These are phyloP conservation scores for Apodemia mormo DNA, from an alignment of 2,888 invertebrate genomes.

Conservation along the genomic window DNA sequence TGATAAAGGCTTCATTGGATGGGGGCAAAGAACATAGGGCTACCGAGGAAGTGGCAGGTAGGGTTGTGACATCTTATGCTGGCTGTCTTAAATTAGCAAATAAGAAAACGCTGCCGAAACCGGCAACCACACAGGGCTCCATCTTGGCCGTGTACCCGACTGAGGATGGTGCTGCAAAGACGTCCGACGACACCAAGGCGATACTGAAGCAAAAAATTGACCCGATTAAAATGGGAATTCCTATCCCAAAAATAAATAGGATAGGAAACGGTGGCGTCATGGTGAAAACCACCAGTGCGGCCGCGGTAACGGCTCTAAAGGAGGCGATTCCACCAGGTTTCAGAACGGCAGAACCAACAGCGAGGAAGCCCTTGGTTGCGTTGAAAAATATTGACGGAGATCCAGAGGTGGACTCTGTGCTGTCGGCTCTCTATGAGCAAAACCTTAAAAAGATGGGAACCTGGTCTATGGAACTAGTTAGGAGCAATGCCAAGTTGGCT, in stretches of 20 bases:
- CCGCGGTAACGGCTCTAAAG: not conserved
- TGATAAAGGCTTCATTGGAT: not conserved
- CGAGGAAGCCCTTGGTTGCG: not conserved
- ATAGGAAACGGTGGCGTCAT: not conserved
- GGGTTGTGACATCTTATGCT: not conserved
- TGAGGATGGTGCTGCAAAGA: too few relatives aligned
- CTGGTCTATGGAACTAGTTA: too few relatives aligned
- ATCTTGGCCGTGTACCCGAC: too few relatives aligned
- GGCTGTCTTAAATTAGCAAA: not conserved
- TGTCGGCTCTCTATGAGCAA: not conserved
- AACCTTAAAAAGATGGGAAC: too few relatives aligned
- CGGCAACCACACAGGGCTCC: not conserved
- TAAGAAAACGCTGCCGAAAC: not conserved
- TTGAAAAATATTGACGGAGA: not conserved
- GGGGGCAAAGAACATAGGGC: too few relatives aligned
- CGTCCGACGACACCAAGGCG: not conserved
- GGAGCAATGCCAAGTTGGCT: too few relatives aligned
- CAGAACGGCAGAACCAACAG: not conserved
- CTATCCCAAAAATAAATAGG: not conserved
- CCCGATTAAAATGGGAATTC: not conserved
- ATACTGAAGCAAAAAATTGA: not conserved
- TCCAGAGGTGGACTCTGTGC: not conserved
- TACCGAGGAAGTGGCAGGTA: not conserved
- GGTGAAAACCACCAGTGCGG: not conserved
- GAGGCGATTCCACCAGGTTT: not conserved